These are phyloP conservation scores for Eutolmus rufibarbis DNA, from an alignment of 2,888 invertebrate genomes.

Conservation along the genomic window DNA sequence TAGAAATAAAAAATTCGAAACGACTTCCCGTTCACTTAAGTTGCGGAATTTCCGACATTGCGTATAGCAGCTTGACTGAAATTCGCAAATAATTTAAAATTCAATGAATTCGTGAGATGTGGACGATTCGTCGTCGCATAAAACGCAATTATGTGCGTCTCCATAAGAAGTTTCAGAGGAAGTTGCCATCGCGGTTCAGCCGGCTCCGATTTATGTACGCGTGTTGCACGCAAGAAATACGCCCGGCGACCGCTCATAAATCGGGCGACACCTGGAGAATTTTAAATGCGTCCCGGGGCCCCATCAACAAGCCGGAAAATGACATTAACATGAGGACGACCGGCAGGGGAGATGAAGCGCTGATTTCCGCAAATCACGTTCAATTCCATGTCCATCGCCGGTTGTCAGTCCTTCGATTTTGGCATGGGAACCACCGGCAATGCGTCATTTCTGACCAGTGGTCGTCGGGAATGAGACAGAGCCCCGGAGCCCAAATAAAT, in stretches of 20 bases:
- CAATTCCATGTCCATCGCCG: not conserved
- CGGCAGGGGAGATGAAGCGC: not conserved
- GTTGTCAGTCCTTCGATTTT: not conserved
- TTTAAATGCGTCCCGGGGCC: not conserved
- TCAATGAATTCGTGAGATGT: not conserved
- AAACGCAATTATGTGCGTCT: not conserved
- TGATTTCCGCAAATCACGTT: not conserved
- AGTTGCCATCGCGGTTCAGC: not conserved
- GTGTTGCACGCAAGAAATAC: not conserved
- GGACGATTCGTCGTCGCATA: not conserved
- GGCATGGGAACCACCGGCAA: not conserved
- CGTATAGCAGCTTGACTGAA: not conserved
- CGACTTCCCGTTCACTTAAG: not conserved
- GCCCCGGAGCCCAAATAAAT: not conserved
- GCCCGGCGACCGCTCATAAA: not conserved
- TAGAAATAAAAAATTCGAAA: not conserved
- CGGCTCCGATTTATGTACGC: not conserved
- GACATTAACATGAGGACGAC: not conserved
- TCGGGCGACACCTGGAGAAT: not conserved
- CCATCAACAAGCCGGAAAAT: not conserved
- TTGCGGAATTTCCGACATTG: not conserved
- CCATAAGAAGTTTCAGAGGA: not conserved
- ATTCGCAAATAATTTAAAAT: not conserved
- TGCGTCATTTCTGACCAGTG: not conserved
- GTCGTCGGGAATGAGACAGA: not conserved